These are phyloP conservation scores for Platycheirus albimanus DNA, from an alignment of 2,888 invertebrate genomes.

Conservation along the genomic window DNA sequence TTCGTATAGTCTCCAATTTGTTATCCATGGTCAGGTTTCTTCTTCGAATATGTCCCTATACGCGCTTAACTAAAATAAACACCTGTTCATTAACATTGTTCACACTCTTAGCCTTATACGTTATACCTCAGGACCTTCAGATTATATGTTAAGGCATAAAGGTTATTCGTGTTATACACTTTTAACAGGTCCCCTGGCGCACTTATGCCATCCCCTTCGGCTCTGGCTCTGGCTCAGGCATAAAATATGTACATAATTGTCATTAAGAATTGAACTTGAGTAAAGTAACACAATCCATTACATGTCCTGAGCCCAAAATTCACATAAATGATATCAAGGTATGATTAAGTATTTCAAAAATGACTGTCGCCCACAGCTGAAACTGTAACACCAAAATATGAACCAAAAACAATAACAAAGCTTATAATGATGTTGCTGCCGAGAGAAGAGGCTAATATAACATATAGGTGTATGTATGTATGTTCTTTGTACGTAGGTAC, in stretches of 20 bases:
- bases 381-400: not conserved
- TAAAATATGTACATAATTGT: constrained; percentile 48
- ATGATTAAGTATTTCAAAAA: constrained; percentile 49
- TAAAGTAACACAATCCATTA: constrained; percentile 50
- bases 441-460: not conserved
- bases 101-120: not conserved
- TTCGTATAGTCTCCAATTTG: no score
- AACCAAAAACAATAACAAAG: constrained; percentile 7
- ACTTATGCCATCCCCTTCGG: no score
- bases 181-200: not conserved
- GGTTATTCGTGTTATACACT: constrained; percentile 1
- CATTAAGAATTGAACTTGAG: constrained; percentile 55
- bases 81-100: no score
- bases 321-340: constrained; percentile 36
- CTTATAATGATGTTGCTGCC: constrained; percentile 43
- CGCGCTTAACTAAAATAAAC: no score
- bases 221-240: no score
- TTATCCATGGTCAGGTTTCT: no score
- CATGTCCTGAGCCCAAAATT: constrained; percentile 28
- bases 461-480: no score
- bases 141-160: not conserved
- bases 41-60: no score
- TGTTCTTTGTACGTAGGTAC: no score
- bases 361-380: constrained; percentile 47
- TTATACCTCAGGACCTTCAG: not conserved